A percentile compares a stretch with the other conserved stretches of the same genome.
Conservation (phyloP, 1,140 invertebrate species). For the Drosophila sucinea region DNA sequence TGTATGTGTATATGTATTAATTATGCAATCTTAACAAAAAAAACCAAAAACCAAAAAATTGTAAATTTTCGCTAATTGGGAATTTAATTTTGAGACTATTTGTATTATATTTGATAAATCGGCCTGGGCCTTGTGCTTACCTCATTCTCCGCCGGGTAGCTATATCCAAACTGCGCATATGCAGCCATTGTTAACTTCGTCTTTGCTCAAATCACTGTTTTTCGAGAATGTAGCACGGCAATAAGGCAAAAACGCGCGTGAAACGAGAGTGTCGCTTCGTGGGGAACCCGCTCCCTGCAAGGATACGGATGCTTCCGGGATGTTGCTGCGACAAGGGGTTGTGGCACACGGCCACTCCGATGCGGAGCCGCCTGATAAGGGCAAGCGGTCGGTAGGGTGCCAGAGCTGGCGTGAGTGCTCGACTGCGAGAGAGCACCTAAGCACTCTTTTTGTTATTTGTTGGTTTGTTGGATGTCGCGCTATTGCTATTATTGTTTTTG, state of each 20-base stretch:
- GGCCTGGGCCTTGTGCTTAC: conserved; percentile 39
- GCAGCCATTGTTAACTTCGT: conserved; percentile 75
- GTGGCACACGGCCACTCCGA: conserved; percentile 11
- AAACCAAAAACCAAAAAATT: not conserved
- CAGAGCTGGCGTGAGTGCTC: conserved; percentile 63
- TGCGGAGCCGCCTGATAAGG: conserved; percentile 20
- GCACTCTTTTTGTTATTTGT: conserved; percentile 75
- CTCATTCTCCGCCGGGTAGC: conserved; percentile 82
- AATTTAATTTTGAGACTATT: too few species aligned
- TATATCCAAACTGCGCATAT: conserved; percentile 82
- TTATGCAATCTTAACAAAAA: not conserved
- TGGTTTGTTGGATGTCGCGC: conserved; percentile 53
- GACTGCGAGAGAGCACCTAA: conserved; percentile 61
- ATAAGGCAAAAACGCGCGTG: conserved; percentile 44
- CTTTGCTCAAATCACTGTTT: conserved; percentile 29
- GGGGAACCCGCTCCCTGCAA: conserved; percentile 52
- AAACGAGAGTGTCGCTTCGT: conserved; percentile 53
- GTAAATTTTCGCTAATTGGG: too few species aligned
- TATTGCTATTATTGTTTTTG: conserved; percentile 43
- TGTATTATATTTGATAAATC: not conserved
- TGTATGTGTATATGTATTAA: not conserved
- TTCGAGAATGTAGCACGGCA: conserved; percentile 9
- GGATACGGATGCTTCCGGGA: conserved; percentile 49
- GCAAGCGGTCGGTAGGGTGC: conserved; percentile 28
- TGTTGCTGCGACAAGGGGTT: conserved; percentile 42